Percentiles rank a stretch among this genome's conserved stretches.
phyloP scores from a whole-genome alignment of 2,888 invertebrate genomes.

The Sinohyriopsis cumingii region DNA sequence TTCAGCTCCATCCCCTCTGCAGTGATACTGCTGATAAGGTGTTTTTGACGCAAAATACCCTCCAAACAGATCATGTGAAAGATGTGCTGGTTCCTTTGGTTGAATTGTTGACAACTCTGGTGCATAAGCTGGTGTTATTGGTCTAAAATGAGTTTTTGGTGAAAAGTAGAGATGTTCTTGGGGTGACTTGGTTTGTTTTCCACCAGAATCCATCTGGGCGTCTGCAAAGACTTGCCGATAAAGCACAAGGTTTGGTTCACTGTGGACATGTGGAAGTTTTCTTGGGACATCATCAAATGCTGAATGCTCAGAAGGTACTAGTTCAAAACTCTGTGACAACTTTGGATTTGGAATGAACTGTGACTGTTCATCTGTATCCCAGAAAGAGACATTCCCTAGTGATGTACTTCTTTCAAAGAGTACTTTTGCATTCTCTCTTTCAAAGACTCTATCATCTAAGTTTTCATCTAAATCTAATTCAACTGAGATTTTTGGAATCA shows the following conservation, averaged over 20 bases:
- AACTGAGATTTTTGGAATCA: conserved; percentile 46
- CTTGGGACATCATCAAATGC: conserved; percentile 60
- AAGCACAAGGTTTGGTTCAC: conserved; percentile 53
- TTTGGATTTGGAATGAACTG: conserved; percentile 23
- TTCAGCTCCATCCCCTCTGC: conserved; percentile 14
- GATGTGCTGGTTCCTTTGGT: conserved; percentile 20
- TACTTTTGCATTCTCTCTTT: conserved; percentile 21
- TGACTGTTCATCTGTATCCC: conserved; percentile 22
- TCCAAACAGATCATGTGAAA: conserved; percentile 54
- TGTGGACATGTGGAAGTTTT: conserved; percentile 54
- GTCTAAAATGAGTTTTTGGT: conserved; percentile 86
- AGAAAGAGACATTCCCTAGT: conserved; percentile 38
- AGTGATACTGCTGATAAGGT: conserved; percentile 47
- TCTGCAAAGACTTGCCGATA: conserved; percentile 29
- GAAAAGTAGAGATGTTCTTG: conserved; percentile 84
- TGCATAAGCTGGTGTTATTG: conserved; percentile 75
- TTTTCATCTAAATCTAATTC: conserved; percentile 29
- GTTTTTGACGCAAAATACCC: conserved; percentile 44
- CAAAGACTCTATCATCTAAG: conserved; percentile 20
- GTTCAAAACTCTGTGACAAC: conserved; percentile 50
- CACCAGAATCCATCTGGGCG: conserved; percentile 12
- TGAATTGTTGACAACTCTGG: conserved; percentile 19
- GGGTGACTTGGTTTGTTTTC: conserved; percentile 55
- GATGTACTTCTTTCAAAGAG: conserved; percentile 41
- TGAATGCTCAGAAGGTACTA: conserved; percentile 61